Conservation (phyloP, 1,140 invertebrate species). For the Leptopilina boulardi region DNA sequence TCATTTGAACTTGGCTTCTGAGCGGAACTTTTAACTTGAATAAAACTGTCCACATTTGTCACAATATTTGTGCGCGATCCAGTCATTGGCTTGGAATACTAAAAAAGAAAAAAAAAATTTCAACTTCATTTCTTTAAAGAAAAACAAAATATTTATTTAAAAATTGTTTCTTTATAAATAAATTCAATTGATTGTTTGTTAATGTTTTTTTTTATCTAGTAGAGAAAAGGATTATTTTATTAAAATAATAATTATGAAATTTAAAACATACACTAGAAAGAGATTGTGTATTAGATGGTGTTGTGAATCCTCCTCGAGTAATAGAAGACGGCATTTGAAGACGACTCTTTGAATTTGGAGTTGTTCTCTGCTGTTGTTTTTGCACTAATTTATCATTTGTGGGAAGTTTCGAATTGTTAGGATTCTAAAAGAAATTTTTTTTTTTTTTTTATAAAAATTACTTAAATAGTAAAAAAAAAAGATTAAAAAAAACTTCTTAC, state of each 20-base stretch:
- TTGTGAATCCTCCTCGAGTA: slow-evolving; percentile 60
- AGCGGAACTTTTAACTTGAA: slow-evolving; percentile 56
- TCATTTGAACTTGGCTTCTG: slow-evolving; percentile 62
- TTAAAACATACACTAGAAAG: slow-evolving; percentile 49
- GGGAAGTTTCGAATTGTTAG: slow-evolving; percentile 42
- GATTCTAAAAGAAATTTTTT: slow-evolving; percentile 50
- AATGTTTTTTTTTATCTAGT: too few species aligned
- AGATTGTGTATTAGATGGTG: slow-evolving; percentile 58
- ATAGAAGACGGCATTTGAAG: slow-evolving; percentile 61
- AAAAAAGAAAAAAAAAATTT: slow-evolving; percentile 38
- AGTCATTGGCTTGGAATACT: slow-evolving; percentile 63
- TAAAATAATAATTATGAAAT: slow-evolving; percentile 19
- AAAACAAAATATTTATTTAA: not conserved
- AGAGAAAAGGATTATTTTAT: not conserved
- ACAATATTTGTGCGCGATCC: slow-evolving; percentile 63
- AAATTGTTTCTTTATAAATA: not conserved
- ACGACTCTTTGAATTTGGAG: slow-evolving; percentile 63
- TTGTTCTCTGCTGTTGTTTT: slow-evolving; percentile 52
- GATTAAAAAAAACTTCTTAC: slow-evolving; percentile 40
- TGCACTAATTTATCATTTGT: slow-evolving; percentile 49
- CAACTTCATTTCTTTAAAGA: not conserved
- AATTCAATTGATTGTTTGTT: not conserved
- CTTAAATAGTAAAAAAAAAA: not conserved
- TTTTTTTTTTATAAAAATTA: not conserved
- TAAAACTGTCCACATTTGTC: slow-evolving; percentile 63